A percentile compares a stretch with the other conserved stretches of the same genome.
Evolutionary conservation across 2,113 vertebrate genomes (phyloP).

Genomic region (Loxodonta africana): DNA sequence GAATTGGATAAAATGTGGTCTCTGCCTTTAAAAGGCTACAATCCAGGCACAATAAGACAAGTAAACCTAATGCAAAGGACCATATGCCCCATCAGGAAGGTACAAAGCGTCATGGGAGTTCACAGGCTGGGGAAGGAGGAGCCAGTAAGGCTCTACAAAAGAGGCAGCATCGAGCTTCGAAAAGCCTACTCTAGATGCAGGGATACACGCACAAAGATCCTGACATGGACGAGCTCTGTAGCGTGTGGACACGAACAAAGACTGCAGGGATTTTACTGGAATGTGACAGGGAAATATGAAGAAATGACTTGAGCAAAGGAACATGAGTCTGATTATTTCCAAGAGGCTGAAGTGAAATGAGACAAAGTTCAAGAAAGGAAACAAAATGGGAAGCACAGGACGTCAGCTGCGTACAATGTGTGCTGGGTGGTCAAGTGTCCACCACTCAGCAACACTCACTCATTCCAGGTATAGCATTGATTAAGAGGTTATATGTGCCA

Average conservation of each 20-base stretch:
- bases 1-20: neutral
- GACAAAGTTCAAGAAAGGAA: too few species aligned
- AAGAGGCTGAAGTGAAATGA: too few species aligned
- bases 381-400: too few species aligned
- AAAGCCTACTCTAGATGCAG: neutral
- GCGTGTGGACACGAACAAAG: neutral
- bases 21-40: neutral
- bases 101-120: too few species aligned
- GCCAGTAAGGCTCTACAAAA: too few species aligned
- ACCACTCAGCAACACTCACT: neutral
- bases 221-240: neutral
- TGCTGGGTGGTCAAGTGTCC: neutral
- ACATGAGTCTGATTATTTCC: accelerated
- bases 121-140: too few species aligned
- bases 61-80: neutral
- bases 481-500: accelerated
- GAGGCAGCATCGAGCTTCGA: neutral
- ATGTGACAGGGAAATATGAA: neutral
- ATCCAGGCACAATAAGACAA: neutral
- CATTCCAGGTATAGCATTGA: neutral
- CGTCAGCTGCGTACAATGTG: too few species aligned
- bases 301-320: accelerated
- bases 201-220: neutral
- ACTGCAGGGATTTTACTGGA: accelerated
- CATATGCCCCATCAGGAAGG: neutral